Conservation (phyloP, 2,113 vertebrate species). For the Platysternon megacephalum region DNA sequence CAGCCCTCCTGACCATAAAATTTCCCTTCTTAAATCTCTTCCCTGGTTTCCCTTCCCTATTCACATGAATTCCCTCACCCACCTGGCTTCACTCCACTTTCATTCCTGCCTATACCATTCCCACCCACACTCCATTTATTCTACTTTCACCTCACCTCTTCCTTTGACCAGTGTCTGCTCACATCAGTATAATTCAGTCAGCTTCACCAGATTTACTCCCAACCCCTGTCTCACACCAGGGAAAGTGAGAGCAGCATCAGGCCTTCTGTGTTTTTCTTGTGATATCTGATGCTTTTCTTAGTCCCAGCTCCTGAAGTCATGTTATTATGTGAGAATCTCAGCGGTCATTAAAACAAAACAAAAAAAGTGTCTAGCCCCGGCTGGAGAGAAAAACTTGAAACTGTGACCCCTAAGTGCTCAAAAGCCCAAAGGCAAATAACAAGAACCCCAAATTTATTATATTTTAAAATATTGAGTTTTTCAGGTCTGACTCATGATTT, state of each 20-base stretch:
- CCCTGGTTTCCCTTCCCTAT: background rate
- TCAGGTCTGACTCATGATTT: background rate
- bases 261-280: background rate
- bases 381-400: background rate
- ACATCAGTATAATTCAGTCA: background rate
- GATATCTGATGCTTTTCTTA: background rate
- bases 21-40: background rate
- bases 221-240: background rate
- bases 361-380: fast-evolving
- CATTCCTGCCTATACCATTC: background rate
- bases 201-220: background rate
- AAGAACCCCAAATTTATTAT: background rate
- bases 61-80: background rate
- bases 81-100: background rate
- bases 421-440: background rate
- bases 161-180: background rate
- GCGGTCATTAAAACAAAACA: background rate
- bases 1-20: background rate
- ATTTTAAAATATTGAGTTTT: background rate
- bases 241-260: background rate
- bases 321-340: fast-evolving
- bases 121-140: background rate
- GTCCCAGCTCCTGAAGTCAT: background rate
- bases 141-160: background rate
- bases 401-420: background rate